Conservation (phyloP, 1,140 invertebrate genomes). For the Pseudomyrmex dendroicus region DNA sequence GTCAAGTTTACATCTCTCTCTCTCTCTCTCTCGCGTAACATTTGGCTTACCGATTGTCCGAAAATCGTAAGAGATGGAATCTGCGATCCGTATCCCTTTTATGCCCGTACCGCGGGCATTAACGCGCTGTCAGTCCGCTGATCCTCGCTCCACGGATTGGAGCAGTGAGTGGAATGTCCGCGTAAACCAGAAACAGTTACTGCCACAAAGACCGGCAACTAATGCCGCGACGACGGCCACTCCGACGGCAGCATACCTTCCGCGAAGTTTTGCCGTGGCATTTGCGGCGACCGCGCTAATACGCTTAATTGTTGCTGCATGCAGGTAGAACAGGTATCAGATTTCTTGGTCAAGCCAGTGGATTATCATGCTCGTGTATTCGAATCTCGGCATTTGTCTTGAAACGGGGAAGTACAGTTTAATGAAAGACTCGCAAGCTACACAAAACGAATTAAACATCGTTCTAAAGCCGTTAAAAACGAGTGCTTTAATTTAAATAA, state of each 20-base stretch:
- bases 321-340: conserved; percentile 16
- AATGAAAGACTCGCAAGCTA: background rate
- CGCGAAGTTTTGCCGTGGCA: conserved; percentile 28
- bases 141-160: conserved; percentile 60
- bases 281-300: conserved; percentile 42
- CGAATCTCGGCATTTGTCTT: background rate
- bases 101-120: conserved; percentile 58
- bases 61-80: conserved; percentile 15
- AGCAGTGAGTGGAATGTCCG: conserved; percentile 57
- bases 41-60: conserved; percentile 1
- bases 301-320: conserved; percentile 65
- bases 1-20: conserved; percentile 3
- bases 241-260: conserved; percentile 46
- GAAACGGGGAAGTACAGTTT: background rate
- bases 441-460: background rate
- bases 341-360: conserved; percentile 25
- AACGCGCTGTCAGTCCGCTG: conserved; percentile 62
- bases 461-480: background rate
- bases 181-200: conserved; percentile 66
- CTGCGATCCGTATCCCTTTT: conserved; percentile 54
- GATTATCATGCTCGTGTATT: conserved; percentile 6
- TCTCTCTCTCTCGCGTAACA: background rate
- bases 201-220: conserved; percentile 62
- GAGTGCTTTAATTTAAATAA: background rate
- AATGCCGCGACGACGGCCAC: conserved; percentile 64